These are phyloP conservation scores for Crypturellus tataupa DNA, from an alignment of 2,797 vertebrate species.

Conservation along the genomic window DNA sequence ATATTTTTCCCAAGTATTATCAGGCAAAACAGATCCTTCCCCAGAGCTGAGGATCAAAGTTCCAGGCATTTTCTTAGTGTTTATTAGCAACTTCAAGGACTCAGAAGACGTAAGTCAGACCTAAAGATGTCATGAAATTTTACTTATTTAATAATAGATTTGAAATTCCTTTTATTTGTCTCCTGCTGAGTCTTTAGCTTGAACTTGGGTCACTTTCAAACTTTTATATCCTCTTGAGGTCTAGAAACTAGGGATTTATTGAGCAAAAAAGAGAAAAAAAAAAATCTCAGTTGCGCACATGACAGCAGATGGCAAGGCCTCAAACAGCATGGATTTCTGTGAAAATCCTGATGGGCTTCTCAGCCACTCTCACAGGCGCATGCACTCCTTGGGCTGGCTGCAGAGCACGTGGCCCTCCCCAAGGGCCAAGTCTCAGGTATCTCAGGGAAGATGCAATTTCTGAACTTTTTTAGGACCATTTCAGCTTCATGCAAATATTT, in stretches of 20 bases:
- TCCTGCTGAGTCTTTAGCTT: slow-evolving; percentile 66
- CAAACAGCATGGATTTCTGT: slow-evolving; percentile 63
- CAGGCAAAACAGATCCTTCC: not conserved
- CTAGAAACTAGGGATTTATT: slow-evolving; percentile 57
- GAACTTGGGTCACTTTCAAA: slow-evolving; percentile 68
- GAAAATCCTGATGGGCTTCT: slow-evolving; percentile 63
- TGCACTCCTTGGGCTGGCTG: not conserved
- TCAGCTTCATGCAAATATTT: not conserved
- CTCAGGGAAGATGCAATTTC: not conserved
- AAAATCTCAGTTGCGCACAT: slow-evolving; percentile 40
- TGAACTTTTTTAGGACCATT: not conserved
- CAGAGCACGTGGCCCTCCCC: not conserved
- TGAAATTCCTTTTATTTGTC: slow-evolving; percentile 55
- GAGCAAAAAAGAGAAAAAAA: slow-evolving; percentile 57
- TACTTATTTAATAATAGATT: slow-evolving; percentile 61
- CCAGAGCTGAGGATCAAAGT: not conserved
- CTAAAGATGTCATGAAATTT: slow-evolving; percentile 23
- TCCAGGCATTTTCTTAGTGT: not conserved
- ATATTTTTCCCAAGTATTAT: not conserved
- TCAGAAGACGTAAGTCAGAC: slow-evolving; percentile 45
- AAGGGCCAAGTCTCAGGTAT: not conserved
- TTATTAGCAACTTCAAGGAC: slow-evolving; percentile 59
- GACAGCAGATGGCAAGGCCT: slow-evolving; percentile 67
- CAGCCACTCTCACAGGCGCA: slow-evolving; percentile 10
- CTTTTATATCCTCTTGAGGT: slow-evolving; percentile 31